A percentile compares a stretch with the other conserved stretches of the same genome.
These are phyloP conservation scores for Neodon shergylaensis DNA, from an alignment of 2,113 vertebrate species.

Conservation along the genomic window DNA sequence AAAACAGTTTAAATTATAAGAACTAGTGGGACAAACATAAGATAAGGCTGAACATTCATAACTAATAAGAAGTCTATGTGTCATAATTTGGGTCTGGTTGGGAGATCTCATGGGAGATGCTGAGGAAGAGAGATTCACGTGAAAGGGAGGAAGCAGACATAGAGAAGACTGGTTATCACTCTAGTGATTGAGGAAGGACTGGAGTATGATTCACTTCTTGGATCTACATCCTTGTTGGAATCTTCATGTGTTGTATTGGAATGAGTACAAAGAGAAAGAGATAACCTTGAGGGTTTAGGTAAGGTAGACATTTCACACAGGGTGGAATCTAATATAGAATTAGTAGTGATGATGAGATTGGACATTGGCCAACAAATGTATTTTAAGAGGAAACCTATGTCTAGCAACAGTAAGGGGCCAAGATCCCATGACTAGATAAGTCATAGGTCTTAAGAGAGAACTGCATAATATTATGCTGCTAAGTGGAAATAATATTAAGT, in stretches of 20 bases:
- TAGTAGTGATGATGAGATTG: neutral
- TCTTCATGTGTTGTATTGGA: neutral
- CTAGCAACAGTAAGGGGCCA: neutral
- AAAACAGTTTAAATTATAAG: too few species aligned
- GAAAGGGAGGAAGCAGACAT: neutral
- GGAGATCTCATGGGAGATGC: neutral
- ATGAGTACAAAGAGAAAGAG: neutral
- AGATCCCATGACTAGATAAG: neutral
- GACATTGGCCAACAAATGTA: neutral
- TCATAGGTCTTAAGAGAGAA: neutral
- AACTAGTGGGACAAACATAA: too few species aligned
- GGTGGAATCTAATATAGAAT: neutral
- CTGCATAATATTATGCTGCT: neutral
- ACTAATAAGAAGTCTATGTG: too few species aligned
- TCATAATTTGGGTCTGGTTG: too few species aligned
- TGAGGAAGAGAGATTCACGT: neutral
- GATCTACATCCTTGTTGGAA: neutral
- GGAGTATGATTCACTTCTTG: neutral
- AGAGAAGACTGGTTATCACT: neutral
- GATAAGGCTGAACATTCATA: too few species aligned
- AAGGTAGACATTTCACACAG: rapidly evolving
- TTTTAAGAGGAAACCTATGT: neutral
- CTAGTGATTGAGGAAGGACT: neutral
- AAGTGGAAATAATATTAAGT: neutral
- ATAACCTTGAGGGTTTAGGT: neutral